Conservation (phyloP, 2,888 invertebrate genomes). For the Palloptera scutellata region DNA sequence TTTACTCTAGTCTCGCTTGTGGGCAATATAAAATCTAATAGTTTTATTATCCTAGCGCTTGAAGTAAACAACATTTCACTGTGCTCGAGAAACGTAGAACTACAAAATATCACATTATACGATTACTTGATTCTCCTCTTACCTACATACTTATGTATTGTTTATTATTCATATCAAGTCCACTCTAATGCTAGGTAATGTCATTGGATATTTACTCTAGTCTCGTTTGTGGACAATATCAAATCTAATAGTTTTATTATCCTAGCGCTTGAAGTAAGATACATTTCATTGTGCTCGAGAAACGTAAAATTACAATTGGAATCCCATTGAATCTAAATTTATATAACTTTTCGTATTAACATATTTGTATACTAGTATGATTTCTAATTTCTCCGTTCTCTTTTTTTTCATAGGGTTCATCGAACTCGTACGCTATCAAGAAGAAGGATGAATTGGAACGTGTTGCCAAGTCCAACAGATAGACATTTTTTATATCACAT, state of each 20-base stretch:
- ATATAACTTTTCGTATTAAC: background rate
- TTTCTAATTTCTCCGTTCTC: slow-evolving; percentile 20
- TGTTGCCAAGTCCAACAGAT: slow-evolving; percentile 99
- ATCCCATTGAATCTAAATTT: background rate
- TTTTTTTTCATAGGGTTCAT: slow-evolving; percentile 79
- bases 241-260: slow-evolving; percentile 53
- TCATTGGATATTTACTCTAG: slow-evolving; percentile 45
- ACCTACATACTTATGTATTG: no score
- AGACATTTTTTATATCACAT: slow-evolving; percentile 65
- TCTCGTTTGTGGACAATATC: slow-evolving; percentile 58
- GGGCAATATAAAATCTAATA: slow-evolving; percentile 46
- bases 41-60: slow-evolving; percentile 57
- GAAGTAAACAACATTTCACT: slow-evolving; percentile 33
- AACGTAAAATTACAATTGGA: slow-evolving; percentile 53
- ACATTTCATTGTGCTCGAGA: slow-evolving; percentile 52
- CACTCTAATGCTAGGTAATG: slow-evolving; percentile 51
- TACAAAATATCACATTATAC: slow-evolving; percentile 38
- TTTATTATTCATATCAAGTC: slow-evolving; percentile 33
- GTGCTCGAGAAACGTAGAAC: slow-evolving; percentile 41
- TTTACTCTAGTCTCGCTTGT: slow-evolving; percentile 52
- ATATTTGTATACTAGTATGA: background rate
- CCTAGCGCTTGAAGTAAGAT: slow-evolving; percentile 51
- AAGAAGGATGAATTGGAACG: slow-evolving; percentile 99
- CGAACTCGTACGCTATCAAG: slow-evolving; percentile 99
- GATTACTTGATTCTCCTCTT: no score